These are phyloP conservation scores for Intellagama lesueurii DNA, from an alignment of 2,797 vertebrate species.

Conservation along the genomic window DNA sequence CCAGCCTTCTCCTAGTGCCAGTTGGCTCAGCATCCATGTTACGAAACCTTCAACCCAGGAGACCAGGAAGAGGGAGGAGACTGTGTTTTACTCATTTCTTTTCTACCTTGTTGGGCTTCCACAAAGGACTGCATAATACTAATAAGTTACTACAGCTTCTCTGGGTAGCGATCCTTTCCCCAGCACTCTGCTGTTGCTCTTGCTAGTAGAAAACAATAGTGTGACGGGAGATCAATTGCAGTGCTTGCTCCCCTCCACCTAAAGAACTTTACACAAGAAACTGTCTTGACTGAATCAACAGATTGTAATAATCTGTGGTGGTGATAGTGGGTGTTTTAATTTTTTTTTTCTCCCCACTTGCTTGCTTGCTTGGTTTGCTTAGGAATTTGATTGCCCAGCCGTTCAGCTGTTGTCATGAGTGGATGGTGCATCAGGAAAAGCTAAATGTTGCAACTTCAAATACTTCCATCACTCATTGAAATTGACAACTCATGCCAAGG, in stretches of 20 bases:
- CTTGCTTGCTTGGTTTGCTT: constrained; percentile 50
- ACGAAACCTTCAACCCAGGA: neutral
- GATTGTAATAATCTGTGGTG: constrained; percentile 1
- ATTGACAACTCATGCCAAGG: constrained; percentile 21
- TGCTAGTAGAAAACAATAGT: neutral
- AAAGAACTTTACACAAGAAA: neutral
- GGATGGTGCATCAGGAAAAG: constrained; percentile 29
- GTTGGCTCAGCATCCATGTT: neutral
- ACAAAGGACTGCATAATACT: neutral
- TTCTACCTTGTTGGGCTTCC: no score
- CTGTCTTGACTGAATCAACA: neutral
- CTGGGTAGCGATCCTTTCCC: neutral
- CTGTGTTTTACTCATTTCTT: neutral
- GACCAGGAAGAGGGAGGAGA: neutral
- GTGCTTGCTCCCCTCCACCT: neutral
- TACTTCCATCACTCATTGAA: neutral
- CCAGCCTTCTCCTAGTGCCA: neutral
- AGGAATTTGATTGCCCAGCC: constrained; percentile 20
- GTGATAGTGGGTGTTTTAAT: neutral
- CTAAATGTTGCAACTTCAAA: neutral
- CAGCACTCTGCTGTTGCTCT: neutral
- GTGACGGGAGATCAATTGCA: constrained; percentile 11
- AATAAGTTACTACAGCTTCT: constrained; percentile 16
- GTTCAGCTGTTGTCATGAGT: constrained; percentile 23
- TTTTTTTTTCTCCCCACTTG: neutral